Conservation (phyloP, 2,888 invertebrate genomes). For the Sesia apiformis region DNA sequence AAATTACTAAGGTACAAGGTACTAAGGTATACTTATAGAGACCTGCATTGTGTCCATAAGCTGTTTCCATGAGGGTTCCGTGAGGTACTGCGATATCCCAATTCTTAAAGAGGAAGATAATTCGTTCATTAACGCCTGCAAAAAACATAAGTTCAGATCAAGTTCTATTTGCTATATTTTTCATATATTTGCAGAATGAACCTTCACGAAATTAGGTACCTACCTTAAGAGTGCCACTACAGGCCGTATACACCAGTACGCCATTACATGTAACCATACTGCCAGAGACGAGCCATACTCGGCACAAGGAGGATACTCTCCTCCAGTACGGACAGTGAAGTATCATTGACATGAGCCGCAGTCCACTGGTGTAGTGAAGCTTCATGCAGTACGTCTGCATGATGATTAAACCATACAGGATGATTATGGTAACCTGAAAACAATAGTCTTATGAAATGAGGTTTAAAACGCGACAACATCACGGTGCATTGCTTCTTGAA, state of each 20-base stretch:
- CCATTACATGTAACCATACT: conserved; percentile 45
- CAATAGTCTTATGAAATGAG: neutral
- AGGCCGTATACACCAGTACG: conserved; percentile 50
- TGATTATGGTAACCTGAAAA: conserved; percentile 43
- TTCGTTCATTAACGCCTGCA: conserved; percentile 52
- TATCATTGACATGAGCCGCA: conserved; percentile 46
- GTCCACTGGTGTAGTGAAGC: conserved; percentile 57
- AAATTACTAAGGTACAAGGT: no score
- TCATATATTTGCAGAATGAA: no score
- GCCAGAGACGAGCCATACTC: conserved; percentile 48
- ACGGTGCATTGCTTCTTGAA: neutral
- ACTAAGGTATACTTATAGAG: no score
- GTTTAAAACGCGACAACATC: neutral
- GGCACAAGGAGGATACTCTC: conserved; percentile 28
- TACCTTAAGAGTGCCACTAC: conserved; percentile 51
- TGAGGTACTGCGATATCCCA: conserved; percentile 74
- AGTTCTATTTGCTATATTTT: no score
- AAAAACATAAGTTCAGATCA: conserved; percentile 1
- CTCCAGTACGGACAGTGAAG: conserved; percentile 50
- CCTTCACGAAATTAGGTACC: neutral
- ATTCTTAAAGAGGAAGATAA: conserved; percentile 67
- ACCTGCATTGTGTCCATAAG: conserved; percentile 75
- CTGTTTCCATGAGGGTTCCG: conserved; percentile 72
- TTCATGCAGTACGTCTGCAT: conserved; percentile 64
- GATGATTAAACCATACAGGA: conserved; percentile 51